These are phyloP conservation scores for Callimorpha dominula DNA, from an alignment of 2,888 invertebrate species.

Conservation along the genomic window DNA sequence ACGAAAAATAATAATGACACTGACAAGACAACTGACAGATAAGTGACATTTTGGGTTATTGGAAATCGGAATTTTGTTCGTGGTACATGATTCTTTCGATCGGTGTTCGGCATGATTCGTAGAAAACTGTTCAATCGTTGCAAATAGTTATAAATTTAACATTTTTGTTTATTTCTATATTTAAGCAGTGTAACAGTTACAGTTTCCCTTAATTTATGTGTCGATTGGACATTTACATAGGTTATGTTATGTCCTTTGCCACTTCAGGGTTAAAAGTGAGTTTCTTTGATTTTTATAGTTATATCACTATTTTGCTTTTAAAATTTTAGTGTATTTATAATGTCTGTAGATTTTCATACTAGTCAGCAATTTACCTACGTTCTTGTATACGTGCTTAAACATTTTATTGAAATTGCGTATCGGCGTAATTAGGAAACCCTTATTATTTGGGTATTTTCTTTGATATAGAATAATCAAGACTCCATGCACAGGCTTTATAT, in stretches of 20 bases:
- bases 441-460: slow-evolving; percentile 1
- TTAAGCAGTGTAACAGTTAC: slow-evolving; percentile 24
- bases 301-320: slow-evolving; percentile 21
- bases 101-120: slow-evolving; percentile 56
- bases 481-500: background rate
- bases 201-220: slow-evolving; percentile 35
- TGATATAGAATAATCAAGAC: background rate
- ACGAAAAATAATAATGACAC: slow-evolving; percentile 28
- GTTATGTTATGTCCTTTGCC: slow-evolving; percentile 76
- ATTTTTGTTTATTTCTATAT: slow-evolving; percentile 29
- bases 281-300: slow-evolving; percentile 49
- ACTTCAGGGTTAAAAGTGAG: slow-evolving; percentile 73
- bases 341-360: background rate
- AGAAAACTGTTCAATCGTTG: slow-evolving; percentile 42
- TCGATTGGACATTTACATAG: slow-evolving; percentile 65
- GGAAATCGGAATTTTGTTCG: slow-evolving; percentile 53
- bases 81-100: slow-evolving; percentile 54
- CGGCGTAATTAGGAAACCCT: background rate
- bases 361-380: background rate
- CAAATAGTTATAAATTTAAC: slow-evolving; percentile 31
- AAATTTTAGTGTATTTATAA: slow-evolving; percentile 19
- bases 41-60: slow-evolving; percentile 40
- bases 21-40: slow-evolving; percentile 28
- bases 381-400: background rate
- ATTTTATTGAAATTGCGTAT: background rate